Evolutionary conservation across 2,797 vertebrate genomes (phyloP).

Genomic region (Heliangelus exortis): DNA sequence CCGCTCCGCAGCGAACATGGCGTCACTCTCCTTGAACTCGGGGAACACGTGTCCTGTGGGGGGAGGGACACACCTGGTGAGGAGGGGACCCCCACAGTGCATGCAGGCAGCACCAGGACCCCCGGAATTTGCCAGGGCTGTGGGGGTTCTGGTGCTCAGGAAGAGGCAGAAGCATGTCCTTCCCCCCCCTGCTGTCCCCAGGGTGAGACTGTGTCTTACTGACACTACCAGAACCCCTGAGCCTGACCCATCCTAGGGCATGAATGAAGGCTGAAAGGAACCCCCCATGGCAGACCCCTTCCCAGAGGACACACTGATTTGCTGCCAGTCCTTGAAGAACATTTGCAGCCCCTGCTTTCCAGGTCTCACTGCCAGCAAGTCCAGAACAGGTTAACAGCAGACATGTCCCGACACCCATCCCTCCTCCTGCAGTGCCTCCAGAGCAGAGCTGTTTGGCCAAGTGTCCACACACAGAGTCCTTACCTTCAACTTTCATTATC

Average conservation of each 20-base stretch:
- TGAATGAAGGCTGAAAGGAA: no score
- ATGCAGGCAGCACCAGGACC: no score
- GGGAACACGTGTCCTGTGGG: constrained; percentile 92
- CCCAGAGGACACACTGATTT: not conserved
- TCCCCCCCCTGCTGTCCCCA: no score
- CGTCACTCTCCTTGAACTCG: constrained; percentile 98
- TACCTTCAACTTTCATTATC: constrained; percentile 99
- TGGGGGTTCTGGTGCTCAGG: no score
- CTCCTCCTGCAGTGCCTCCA: not conserved
- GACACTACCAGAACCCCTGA: no score
- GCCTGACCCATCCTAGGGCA: no score
- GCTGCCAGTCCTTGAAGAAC: not conserved
- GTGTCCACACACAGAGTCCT: not conserved
- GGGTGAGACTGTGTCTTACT: no score
- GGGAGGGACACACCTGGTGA: fast-evolving
- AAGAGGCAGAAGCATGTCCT: no score
- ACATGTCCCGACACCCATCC: not conserved
- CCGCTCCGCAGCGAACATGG: constrained; percentile 97
- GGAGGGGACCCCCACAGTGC: not conserved
- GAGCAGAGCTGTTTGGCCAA: not conserved
- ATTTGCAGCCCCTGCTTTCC: not conserved
- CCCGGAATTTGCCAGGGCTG: no score
- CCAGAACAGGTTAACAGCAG: not conserved
- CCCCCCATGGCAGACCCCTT: no score
- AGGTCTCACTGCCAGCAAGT: not conserved